Evolutionary conservation across 2,888 invertebrate genomes (phyloP).

Genomic region (Tachystola acroxantha): DNA sequence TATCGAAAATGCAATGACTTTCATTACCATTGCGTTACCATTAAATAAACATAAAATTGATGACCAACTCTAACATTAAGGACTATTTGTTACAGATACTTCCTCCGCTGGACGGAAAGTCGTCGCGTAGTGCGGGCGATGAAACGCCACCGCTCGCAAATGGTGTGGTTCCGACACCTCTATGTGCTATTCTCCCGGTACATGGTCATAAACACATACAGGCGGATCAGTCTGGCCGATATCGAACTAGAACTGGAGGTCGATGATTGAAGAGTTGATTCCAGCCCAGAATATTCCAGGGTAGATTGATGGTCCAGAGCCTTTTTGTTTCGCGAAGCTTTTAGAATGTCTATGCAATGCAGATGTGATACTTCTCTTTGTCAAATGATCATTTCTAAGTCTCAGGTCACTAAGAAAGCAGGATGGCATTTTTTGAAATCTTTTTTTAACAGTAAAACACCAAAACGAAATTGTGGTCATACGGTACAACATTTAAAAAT

Average conservation of each 20-base stretch:
- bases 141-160: slow-evolving; percentile 92
- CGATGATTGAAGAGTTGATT: slow-evolving; percentile 62
- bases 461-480: too few relatives aligned
- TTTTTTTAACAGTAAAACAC: too few relatives aligned
- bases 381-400: not conserved
- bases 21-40: too few relatives aligned
- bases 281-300: not conserved
- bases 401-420: too few relatives aligned
- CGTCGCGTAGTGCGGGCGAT: slow-evolving; percentile 85
- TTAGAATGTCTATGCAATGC: not conserved
- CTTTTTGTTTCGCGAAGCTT: not conserved
- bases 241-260: slow-evolving; percentile 87
- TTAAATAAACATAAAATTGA: too few relatives aligned
- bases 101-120: slow-evolving; percentile 80
- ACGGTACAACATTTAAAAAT: too few relatives aligned
- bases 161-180: slow-evolving; percentile 95
- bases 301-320: not conserved
- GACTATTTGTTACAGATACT: slow-evolving; percentile 81
- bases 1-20: too few relatives aligned
- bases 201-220: slow-evolving; percentile 92
- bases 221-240: slow-evolving; percentile 85
- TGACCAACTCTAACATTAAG: too few relatives aligned
- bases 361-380: not conserved
- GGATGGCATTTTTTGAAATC: too few relatives aligned
- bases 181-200: slow-evolving; percentile 95